Conservation (phyloP, 2,113 vertebrate genomes). For the Urocolius indicus region DNA sequence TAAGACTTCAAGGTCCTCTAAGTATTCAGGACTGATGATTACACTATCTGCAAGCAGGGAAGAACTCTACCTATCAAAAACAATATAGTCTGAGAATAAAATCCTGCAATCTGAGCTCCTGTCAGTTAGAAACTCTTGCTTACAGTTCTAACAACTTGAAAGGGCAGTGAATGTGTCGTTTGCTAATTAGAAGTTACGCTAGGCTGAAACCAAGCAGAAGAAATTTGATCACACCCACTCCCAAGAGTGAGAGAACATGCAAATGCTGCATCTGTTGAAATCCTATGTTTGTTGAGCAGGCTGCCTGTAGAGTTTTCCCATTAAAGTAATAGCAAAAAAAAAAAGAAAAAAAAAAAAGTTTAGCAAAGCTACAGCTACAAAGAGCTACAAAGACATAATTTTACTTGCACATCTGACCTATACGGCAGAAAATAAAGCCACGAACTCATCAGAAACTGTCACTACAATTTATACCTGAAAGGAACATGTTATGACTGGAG, state of each 20-base stretch:
- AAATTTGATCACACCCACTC: constrained; percentile 51
- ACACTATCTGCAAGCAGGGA: not conserved
- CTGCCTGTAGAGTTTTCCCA: not conserved
- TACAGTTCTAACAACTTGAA: not conserved
- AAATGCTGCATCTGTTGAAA: constrained; percentile 62
- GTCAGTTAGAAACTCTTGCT: not conserved
- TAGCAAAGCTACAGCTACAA: not conserved
- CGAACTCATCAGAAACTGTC: not conserved
- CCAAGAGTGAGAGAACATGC: constrained; percentile 48
- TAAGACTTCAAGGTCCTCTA: not conserved
- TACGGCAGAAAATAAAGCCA: not conserved
- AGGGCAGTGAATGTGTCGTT: not conserved
- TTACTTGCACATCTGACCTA: not conserved
- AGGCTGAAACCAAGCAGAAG: constrained; percentile 12
- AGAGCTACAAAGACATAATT: not conserved
- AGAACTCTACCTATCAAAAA: not conserved
- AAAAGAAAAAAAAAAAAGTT: not conserved
- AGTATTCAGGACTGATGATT: not conserved
- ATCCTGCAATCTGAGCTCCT: not conserved
- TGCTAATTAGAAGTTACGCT: constrained; percentile 19
- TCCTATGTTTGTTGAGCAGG: not conserved
- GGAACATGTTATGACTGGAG: not conserved
- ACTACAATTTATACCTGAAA: not conserved
- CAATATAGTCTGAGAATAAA: not conserved
- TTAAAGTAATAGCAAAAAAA: not conserved